These are phyloP conservation scores for Gyrodactylus bullatarudis DNA, from an alignment of 1,140 invertebrate genomes.

Conservation along the genomic window DNA sequence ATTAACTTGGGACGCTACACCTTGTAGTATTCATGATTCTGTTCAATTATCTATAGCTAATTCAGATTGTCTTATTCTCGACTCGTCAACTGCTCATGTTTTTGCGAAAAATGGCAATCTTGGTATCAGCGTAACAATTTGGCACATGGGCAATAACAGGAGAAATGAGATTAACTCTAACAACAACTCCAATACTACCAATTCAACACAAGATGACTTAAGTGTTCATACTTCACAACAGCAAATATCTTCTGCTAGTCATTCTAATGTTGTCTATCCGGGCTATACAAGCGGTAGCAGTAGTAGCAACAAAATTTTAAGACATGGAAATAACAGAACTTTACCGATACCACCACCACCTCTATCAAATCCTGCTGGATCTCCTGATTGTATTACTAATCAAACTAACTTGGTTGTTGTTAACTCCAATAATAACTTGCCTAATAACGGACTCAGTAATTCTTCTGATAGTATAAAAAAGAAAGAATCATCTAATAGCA, in stretches of 20 bases:
- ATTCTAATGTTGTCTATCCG: neutral
- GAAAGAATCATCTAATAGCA: too few relatives aligned
- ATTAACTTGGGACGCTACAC: conserved; percentile 92
- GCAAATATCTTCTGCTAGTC: neutral
- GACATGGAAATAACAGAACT: too few relatives aligned
- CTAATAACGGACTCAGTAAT: too few relatives aligned
- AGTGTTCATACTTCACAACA: neutral
- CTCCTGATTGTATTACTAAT: neutral
- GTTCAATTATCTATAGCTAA: conserved; percentile 86
- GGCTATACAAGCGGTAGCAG: neutral
- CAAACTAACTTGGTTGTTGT: neutral
- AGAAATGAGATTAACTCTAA: too few relatives aligned
- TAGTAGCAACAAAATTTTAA: too few relatives aligned
- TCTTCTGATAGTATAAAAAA: too few relatives aligned
- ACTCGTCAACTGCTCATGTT: conserved; percentile 76
- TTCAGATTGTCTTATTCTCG: conserved; percentile 91
- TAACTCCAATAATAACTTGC: neutral
- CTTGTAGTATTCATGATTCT: conserved; percentile 83
- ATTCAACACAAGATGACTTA: neutral
- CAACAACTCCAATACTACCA: neutral
- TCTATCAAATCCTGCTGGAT: neutral
- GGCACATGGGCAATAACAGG: conserved; percentile 17
- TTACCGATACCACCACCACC: neutral
- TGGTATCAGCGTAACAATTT: conserved; percentile 96
- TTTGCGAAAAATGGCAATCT: conserved; percentile 97